Base-by-base conservation (phyloP, 1,140 invertebrate genomes). In the Papilio aristodemus region DNA sequence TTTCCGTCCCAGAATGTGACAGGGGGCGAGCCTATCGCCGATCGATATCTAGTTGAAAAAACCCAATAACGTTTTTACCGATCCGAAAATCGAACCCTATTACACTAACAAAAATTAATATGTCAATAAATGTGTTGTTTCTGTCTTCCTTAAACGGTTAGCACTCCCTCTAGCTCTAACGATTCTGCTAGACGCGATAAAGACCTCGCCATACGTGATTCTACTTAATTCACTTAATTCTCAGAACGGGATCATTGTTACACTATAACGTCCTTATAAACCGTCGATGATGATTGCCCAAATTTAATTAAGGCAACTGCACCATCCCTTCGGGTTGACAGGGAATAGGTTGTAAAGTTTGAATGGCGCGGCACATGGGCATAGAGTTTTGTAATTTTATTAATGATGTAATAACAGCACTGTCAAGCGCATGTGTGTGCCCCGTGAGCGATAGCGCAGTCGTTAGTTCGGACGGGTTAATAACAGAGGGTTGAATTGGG, bases 371-470 rank as follows among this genome's bases (percentile, higher is more conserved):
- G 79, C 89, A 91, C 87, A 91, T 89, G 89, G 83, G 79, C 78
- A 69, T 74, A 70, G 79, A 89, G 83, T 91, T 90, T 91, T 91
- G 89, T 91, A 91, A 91, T 91, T 91, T 91, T 91, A 91, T 91
- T 91, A 91, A 91, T 91, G 89, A 91, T 83, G 89, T 91, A 91
- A 91, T 91, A 91, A 91, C 89, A 88, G 86, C 87, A 82, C 82
- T 91, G 89, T 91, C 89, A 91, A 75, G 73, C 84, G 84, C 89
- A 91, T 91, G 89, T 87, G 87, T 86, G 86, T 80, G 84, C 80
- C 78, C 81, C 76, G 79, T 90, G 87, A 90, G 80, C 86, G 87
- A 91, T 91, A 91, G 89, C 87, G 82, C 70, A 84, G 84, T 84
- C 84, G 88, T 90, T 90, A 89, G 79, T 78, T 84, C 76, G 77